These are phyloP conservation scores for Potamilus streckersoni DNA, from an alignment of 1,140 invertebrate genomes.

Conservation along the genomic window DNA sequence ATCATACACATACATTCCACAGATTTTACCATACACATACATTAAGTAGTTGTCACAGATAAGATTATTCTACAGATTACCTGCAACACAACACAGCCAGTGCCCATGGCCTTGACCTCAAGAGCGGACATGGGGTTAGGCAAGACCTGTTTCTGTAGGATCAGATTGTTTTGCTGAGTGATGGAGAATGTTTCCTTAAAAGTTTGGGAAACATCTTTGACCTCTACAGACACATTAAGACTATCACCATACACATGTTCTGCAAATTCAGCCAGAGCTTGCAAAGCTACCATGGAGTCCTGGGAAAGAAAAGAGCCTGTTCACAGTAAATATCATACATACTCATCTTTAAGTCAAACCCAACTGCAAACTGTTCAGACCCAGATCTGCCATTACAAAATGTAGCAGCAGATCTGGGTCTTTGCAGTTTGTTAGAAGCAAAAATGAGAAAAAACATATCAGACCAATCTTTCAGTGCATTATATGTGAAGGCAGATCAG, in stretches of 20 bases:
- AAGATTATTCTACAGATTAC: slow-evolving; percentile 39
- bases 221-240: slow-evolving; percentile 20
- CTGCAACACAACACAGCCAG: slow-evolving; percentile 84
- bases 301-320: slow-evolving; percentile 23
- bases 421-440: too few relatives aligned
- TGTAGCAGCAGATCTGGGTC: too few relatives aligned
- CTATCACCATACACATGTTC: slow-evolving; percentile 29
- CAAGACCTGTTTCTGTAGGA: slow-evolving; percentile 30
- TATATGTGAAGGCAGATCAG: too few relatives aligned
- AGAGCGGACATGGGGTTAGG: slow-evolving; percentile 22
- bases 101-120: slow-evolving; percentile 78
- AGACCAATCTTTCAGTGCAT: too few relatives aligned
- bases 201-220: slow-evolving; percentile 4
- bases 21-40: too few relatives aligned
- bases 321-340: not conserved
- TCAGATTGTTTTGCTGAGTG: slow-evolving; percentile 35
- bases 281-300: slow-evolving; percentile 68
- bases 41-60: not conserved
- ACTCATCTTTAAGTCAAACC: too few relatives aligned
- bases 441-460: too few relatives aligned
- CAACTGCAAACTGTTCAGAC: too few relatives aligned
- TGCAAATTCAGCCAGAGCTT: slow-evolving; percentile 62
- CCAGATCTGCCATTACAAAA: too few relatives aligned
- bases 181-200: slow-evolving; percentile 21
- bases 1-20: not conserved